Evolutionary conservation across 2,888 invertebrate genomes (phyloP), one percentile per base, ranked within the genome.

Genomic region (Diploptera punctata): DNA sequence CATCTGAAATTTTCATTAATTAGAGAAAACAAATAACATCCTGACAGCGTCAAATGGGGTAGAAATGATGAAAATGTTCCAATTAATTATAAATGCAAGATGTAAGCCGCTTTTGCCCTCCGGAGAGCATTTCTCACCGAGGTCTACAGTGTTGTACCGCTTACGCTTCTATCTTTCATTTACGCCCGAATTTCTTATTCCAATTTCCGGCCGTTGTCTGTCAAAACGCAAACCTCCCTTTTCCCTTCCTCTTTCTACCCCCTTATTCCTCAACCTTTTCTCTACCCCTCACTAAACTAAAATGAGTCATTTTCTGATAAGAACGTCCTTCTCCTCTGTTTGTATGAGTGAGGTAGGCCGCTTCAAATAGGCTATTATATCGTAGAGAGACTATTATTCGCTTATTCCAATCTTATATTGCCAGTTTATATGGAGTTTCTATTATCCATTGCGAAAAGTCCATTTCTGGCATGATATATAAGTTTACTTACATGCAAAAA

Each of bases 291-390:
- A 19, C 67, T 65, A 43, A 70, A 72, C 70, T 75, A 70, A 76
- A 76, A 75, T 76, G 75, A 76, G 67, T 76, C 74, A 76, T 76
- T 76, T 76, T 75, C 75, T 76, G 76, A 76, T 76, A 76, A 76
- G 75, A 65, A 26, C 49, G 19, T 47, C 52, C 54, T 38, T 31
- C 47, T 49, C 29, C 70, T 67, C 68, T 61, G 60, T 62, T 38
- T 26, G 21, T 47, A 16, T 31, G 18, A 1, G 18, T 16, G 33
- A 19, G 61, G 69, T 44, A 73, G 68, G 69, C 70, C 49, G 44
- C 57, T 29, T 57, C 57, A 67, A 74, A 74, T 73, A 73, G 73
- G 68, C 73, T 72, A 73, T 75, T 75, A 74, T 74, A 68, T 74
- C 67, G 74, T 72, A 70, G 62, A 68, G 54, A 38, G 69, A 70